phyloP scores from a whole-genome alignment of 2,888 invertebrate genomes.

The Apantesis nais region DNA sequence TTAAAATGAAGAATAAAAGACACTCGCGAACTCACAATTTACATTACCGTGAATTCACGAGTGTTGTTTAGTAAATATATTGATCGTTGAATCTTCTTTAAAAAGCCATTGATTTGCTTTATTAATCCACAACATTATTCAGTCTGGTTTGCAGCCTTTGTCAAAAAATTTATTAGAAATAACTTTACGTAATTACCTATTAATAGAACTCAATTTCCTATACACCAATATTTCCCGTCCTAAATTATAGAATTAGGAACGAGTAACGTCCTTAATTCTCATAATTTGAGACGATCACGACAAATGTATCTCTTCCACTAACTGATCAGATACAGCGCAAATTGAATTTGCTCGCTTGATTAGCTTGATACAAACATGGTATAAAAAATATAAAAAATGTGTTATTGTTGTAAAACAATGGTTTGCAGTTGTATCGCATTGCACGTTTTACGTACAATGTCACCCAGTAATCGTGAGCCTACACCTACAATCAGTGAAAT shows the following conservation, averaged over 20 bases:
- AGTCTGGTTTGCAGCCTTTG: background rate
- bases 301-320: background rate
- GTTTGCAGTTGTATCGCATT: background rate
- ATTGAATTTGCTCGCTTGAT: background rate
- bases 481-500: conserved; percentile 62
- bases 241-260: background rate
- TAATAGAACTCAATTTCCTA: background rate
- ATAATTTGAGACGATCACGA: background rate
- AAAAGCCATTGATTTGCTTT: background rate
- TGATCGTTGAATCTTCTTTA: background rate
- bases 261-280: background rate
- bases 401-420: conserved; percentile 1
- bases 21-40: conserved; percentile 6
- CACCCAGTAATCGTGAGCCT: conserved; percentile 50
- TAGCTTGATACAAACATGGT: background rate
- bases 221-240: background rate
- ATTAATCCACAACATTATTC: background rate
- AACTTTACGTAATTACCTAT: background rate
- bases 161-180: background rate
- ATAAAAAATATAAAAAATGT: background rate
- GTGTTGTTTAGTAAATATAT: background rate
- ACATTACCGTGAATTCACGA: background rate
- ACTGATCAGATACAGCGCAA: background rate
- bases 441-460: conserved; percentile 38
- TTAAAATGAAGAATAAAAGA: conserved; percentile 12